Base-by-base conservation (phyloP, 2,113 vertebrate genomes). In the Cettia cetti region DNA sequence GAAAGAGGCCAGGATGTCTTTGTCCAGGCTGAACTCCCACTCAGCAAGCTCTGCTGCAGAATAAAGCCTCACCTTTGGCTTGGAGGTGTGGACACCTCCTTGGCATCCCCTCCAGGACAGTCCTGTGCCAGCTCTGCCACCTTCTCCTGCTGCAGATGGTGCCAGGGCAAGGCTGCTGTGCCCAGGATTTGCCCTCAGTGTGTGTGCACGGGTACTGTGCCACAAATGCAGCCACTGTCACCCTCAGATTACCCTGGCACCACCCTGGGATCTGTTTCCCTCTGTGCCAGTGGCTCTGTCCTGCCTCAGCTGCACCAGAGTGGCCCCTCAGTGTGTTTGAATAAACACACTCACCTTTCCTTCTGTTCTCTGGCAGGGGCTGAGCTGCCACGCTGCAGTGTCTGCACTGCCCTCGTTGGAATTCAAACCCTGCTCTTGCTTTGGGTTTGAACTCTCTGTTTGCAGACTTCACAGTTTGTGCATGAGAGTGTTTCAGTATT, bases 371-470 rank as follows among this genome's bases (percentile, higher is more conserved):
- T 2, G 12, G 63, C 52, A 57, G 15, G 31, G 30, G 45, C 57
- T 10, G 10, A 56, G 9, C 52, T 24, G 45, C 37, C 77, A 1
- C 0, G 0, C 0, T 18, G 65, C 60, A 14, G 52, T 1, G n/a
- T 5, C 56, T 72, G 79, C 4, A 0, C 5, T 6, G 59, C n/a
- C 21, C 68, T 40, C 11, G 2, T 4, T 74, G 49, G 11, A 12
- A 89, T 74, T 70, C 74, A 33, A 0, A 2, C 42, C 53, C 8
- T 11, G 42, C 70, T 79, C 65, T 24, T 52, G 45, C 74, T 54
- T 59, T 21, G 74, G 64, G 16, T 45, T 50, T 64, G 11, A 75
- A 42, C 63, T 82, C 60, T 20, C 40, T 27, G 28, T 5, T 75
- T 63, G 44, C 82, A 83, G 82, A 44, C 44, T 69, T 42, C 14